Percentiles rank a stretch among this genome's conserved stretches.
These are phyloP conservation scores for Margaritifera margaritifera DNA, from an alignment of 2,888 invertebrate species.

Conservation along the genomic window DNA sequence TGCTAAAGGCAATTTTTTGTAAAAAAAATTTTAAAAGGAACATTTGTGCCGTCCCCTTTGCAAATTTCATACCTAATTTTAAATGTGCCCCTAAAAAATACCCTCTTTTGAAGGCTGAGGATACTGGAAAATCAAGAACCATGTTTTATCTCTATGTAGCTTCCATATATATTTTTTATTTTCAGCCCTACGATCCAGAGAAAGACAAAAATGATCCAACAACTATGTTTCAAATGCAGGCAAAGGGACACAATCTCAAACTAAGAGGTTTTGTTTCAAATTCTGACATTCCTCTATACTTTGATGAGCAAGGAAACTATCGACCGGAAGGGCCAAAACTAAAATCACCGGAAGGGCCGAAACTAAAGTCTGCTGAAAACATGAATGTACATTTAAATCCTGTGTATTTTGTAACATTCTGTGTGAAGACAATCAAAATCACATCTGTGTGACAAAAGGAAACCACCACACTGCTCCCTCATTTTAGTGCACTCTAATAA, in stretches of 20 bases:
- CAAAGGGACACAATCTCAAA: slow-evolving; percentile 23
- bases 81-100: no score
- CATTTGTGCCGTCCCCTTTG: no score
- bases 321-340: slow-evolving; percentile 32
- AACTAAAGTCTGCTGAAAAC: slow-evolving; percentile 1
- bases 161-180: background rate
- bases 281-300: slow-evolving; percentile 34
- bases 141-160: no score
- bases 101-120: no score
- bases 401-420: slow-evolving; percentile 30
- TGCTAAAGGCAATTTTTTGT: no score
- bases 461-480: no score
- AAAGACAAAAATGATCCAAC: slow-evolving; percentile 35
- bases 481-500: no score
- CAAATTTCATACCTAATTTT: no score
- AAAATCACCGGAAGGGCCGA: slow-evolving; percentile 31
- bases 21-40: no score
- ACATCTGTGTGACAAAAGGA: slow-evolving; percentile 27
- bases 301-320: slow-evolving; percentile 37
- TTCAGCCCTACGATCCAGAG: slow-evolving; percentile 28
- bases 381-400: slow-evolving; percentile 22
- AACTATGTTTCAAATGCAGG: slow-evolving; percentile 38
- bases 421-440: slow-evolving; percentile 29
- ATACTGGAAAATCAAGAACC: no score
- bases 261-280: slow-evolving; percentile 36